phyloP scores from a whole-genome alignment of 2,113 vertebrate genomes.

The Lucifuga dentata region DNA sequence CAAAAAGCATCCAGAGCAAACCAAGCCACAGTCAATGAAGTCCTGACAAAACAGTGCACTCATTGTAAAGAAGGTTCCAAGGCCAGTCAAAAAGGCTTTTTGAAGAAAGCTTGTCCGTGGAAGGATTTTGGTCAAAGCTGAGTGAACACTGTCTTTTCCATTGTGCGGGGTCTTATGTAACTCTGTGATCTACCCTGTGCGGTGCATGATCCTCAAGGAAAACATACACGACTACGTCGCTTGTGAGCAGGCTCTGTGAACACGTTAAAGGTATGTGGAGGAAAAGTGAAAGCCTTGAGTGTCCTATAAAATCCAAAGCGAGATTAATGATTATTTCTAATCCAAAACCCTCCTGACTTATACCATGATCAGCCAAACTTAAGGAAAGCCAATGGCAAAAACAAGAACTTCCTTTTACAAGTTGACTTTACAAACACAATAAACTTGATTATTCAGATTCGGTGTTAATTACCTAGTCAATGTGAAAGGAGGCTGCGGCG shows the following conservation, averaged over 20 bases:
- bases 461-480: conserved; percentile 28
- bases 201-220: too few relatives aligned
- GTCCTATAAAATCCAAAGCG: conserved; percentile 41
- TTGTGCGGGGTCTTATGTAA: conserved; percentile 64
- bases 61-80: not conserved
- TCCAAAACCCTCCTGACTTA: conserved; percentile 9
- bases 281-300: not conserved
- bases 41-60: not conserved
- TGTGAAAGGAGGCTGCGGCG: conserved; percentile 39
- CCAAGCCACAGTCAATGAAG: too few relatives aligned
- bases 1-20: too few relatives aligned
- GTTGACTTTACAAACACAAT: conserved; percentile 20
- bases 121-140: conserved; percentile 55
- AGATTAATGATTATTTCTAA: conserved; percentile 48
- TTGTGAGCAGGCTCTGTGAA: conserved; percentile 27
- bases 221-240: conserved; percentile 35
- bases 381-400: too few relatives aligned
- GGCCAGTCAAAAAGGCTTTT: not conserved
- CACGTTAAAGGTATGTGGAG: conserved; percentile 10
- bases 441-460: conserved; percentile 1
- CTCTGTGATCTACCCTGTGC: conserved; percentile 38
- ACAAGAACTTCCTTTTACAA: too few relatives aligned
- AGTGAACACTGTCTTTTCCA: conserved; percentile 65
- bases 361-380: conserved; percentile 28
- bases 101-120: conserved; percentile 33